Conservation (phyloP, 2,888 invertebrate species). For the Oegoconia quadripuncta region DNA sequence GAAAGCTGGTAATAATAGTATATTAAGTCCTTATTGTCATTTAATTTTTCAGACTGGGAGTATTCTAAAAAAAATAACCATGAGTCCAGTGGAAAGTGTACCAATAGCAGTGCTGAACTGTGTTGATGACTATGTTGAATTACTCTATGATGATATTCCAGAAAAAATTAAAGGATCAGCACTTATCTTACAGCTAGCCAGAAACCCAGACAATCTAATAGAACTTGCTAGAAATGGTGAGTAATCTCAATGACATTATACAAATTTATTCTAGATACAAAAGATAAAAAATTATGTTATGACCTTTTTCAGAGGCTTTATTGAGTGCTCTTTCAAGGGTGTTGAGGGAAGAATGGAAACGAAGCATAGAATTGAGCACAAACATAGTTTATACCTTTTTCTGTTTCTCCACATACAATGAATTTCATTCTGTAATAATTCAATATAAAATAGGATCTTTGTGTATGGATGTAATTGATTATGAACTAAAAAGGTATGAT, state of each 20-base stretch:
- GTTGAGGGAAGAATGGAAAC: slow-evolving; percentile 97
- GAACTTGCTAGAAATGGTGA: slow-evolving; percentile 96
- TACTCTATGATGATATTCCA: slow-evolving; percentile 95
- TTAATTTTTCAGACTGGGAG: background rate
- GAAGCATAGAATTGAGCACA: slow-evolving; percentile 96
- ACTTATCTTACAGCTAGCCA: slow-evolving; percentile 92
- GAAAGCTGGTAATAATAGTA: background rate
- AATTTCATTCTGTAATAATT: slow-evolving; percentile 95
- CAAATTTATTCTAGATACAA: background rate
- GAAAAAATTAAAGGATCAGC: slow-evolving; percentile 96
- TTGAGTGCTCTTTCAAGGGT: slow-evolving; percentile 97
- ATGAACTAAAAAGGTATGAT: slow-evolving; percentile 95
- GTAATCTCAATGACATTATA: slow-evolving; percentile 3
- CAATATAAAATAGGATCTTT: slow-evolving; percentile 98
- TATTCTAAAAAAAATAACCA: slow-evolving; percentile 20
- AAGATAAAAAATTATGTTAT: background rate
- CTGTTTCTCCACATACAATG: slow-evolving; percentile 96
- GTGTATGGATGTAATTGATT: slow-evolving; percentile 97
- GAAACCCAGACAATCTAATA: slow-evolving; percentile 96
- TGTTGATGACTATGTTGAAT: slow-evolving; percentile 96
- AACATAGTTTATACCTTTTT: slow-evolving; percentile 98
- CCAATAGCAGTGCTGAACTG: slow-evolving; percentile 85
- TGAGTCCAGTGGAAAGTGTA: slow-evolving; percentile 79
- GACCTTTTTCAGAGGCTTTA: slow-evolving; percentile 86
- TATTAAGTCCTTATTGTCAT: background rate